Evolutionary conservation across 2,113 vertebrate species (phyloP).

Genomic region (Leucoraja erinaceus): DNA sequence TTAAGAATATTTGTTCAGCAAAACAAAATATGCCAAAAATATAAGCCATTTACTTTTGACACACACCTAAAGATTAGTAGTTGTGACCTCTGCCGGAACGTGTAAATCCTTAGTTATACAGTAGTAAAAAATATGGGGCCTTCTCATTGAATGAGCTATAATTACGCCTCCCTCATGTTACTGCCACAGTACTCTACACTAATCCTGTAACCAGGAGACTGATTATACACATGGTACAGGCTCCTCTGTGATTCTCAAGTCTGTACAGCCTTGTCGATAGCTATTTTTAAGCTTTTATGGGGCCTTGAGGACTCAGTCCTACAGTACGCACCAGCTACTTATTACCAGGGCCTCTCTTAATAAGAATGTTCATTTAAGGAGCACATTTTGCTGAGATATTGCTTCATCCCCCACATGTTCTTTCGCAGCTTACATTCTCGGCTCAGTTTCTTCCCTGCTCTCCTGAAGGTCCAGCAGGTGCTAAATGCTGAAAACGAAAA

Average conservation of each 20-base stretch:
- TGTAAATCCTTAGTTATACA: conserved; percentile 17
- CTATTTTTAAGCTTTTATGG: conserved; percentile 34
- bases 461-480: background rate
- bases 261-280: conserved; percentile 17
- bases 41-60: background rate
- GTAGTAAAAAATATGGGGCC: conserved; percentile 24
- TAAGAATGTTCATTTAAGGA: conserved; percentile 29
- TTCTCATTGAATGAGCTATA: background rate
- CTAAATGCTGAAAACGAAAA: too few relatives aligned
- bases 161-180: background rate
- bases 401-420: conserved; percentile 3
- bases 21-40: background rate
- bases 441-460: conserved; percentile 10
- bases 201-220: conserved; percentile 33
- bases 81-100: background rate
- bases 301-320: conserved; percentile 11
- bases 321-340: conserved; percentile 9
- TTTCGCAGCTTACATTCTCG: background rate
- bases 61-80: background rate
- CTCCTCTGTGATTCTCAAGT: conserved; percentile 29
- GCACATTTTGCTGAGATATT: background rate
- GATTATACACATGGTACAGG: conserved; percentile 26
- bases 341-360: conserved; percentile 29
- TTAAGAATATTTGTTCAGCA: background rate
- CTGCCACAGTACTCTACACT: conserved; percentile 18